A percentile compares a stretch with the other conserved stretches of the same genome.
These are phyloP conservation scores for Trachops cirrhosus DNA, from an alignment of 2,797 vertebrate genomes.

Conservation along the genomic window DNA sequence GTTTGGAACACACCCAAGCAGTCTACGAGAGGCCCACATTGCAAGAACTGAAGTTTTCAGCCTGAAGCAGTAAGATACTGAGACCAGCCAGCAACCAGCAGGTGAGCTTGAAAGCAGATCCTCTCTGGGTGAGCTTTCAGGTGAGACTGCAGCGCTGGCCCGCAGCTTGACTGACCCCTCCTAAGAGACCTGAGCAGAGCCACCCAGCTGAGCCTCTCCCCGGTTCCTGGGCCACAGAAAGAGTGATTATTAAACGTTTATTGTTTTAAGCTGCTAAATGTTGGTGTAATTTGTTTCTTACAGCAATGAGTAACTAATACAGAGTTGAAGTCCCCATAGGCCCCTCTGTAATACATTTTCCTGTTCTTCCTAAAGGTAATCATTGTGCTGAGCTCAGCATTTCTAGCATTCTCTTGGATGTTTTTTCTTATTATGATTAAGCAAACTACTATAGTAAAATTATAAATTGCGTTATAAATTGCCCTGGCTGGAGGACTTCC, in stretches of 20 bases:
- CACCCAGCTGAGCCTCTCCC: not conserved
- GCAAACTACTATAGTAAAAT: not conserved
- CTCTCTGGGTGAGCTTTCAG: not conserved
- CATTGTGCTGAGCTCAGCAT: not conserved
- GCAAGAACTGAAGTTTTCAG: not conserved
- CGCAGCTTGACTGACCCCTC: not conserved
- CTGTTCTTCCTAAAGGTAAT: not conserved
- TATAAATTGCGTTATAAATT: not conserved
- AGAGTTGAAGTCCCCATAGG: not conserved
- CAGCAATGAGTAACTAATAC: not conserved
- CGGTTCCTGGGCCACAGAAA: not conserved
- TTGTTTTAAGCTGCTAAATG: not conserved
- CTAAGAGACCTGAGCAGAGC: not conserved
- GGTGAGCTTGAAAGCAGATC: not conserved
- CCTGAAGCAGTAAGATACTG: not conserved
- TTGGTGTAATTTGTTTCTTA: not conserved
- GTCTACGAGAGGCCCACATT: not conserved
- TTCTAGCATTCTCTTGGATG: not conserved
- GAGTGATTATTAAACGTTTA: not conserved
- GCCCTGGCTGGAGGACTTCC: not conserved
- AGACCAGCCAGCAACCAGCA: not conserved
- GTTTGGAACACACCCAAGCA: not conserved
- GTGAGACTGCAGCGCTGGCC: not conserved
- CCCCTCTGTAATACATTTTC: not conserved
- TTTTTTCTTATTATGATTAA: not conserved